Evolutionary conservation across 2,888 invertebrate species (phyloP).

Genomic region (Aspidiotus rigidus): DNA sequence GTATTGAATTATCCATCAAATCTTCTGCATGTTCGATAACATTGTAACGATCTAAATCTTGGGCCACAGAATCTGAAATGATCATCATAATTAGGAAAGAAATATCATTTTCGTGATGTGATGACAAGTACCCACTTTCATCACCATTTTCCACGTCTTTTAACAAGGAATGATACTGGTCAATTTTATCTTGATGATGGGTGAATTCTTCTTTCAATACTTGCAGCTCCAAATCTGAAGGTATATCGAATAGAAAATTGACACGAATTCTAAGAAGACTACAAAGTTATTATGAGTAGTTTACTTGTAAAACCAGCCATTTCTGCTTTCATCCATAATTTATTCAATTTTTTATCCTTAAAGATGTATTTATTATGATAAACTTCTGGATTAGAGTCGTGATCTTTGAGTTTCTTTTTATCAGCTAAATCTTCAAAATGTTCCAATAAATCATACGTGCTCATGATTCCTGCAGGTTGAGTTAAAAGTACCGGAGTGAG

Average conservation of each 20-base stretch:
- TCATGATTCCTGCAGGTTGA: constrained; percentile 56
- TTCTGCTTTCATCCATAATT: constrained; percentile 83
- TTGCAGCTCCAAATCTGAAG: constrained; percentile 61
- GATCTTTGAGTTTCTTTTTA: constrained; percentile 43
- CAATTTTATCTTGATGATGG: constrained; percentile 87
- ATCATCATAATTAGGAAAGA: no score
- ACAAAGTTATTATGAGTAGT: constrained; percentile 22
- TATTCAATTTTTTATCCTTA: constrained; percentile 80
- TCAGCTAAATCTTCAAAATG: constrained; percentile 64
- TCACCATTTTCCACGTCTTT: constrained; percentile 51
- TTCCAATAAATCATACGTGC: constrained; percentile 66
- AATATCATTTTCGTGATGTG: no score
- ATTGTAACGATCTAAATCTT: constrained; percentile 64
- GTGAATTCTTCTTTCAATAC: constrained; percentile 78
- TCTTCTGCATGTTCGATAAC: constrained; percentile 52
- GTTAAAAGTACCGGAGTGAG: not conserved
- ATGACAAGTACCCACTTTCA: constrained; percentile 53
- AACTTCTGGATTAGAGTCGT: constrained; percentile 35
- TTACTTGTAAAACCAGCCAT: constrained; percentile 67
- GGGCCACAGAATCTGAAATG: constrained; percentile 43
- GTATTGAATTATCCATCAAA: not conserved
- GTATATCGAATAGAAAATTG: not conserved
- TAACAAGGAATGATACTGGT: constrained; percentile 74
- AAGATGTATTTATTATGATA: constrained; percentile 60
- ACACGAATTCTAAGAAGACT: not conserved